These are phyloP conservation scores for Molothrus aeneus DNA, from an alignment of 2,797 vertebrate genomes.

Conservation along the genomic window DNA sequence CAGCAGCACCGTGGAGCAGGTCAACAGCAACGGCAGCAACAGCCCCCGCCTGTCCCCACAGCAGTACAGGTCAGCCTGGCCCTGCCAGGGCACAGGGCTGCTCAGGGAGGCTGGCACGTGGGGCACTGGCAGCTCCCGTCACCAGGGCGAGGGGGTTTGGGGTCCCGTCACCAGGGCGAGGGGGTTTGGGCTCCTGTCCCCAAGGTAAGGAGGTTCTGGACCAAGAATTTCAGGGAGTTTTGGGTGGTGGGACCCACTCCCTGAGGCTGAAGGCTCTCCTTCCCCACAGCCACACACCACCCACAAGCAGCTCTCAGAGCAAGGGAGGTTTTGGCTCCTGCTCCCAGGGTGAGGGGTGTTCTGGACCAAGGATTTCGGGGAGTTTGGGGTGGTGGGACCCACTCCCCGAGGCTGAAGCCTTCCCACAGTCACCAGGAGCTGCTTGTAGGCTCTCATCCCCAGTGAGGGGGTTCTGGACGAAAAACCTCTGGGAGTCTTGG, in stretches of 20 bases:
- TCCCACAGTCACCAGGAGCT: neutral
- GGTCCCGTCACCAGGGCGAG: too few species aligned
- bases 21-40: slow-evolving; percentile 97
- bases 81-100: neutral
- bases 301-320: neutral
- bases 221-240: fast-evolving
- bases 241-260: fast-evolving
- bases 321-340: neutral
- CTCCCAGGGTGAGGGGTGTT: too few species aligned
- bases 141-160: too few species aligned
- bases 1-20: slow-evolving; percentile 95
- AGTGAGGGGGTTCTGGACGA: too few species aligned
- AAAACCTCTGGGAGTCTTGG: too few species aligned
- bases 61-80: slow-evolving; percentile 88
- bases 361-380: fast-evolving
- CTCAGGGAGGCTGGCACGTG: fast-evolving
- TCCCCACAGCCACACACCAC: slow-evolving; percentile 60
- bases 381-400: neutral
- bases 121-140: fast-evolving
- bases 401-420: too few species aligned
- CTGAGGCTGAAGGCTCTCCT: neutral
- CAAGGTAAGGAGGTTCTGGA: neutral
- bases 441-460: too few species aligned
- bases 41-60: slow-evolving; percentile 95
- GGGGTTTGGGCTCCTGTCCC: too few species aligned